Evolutionary conservation across 2,113 vertebrate genomes (phyloP).

Genomic region (Tiliqua scincoides): DNA sequence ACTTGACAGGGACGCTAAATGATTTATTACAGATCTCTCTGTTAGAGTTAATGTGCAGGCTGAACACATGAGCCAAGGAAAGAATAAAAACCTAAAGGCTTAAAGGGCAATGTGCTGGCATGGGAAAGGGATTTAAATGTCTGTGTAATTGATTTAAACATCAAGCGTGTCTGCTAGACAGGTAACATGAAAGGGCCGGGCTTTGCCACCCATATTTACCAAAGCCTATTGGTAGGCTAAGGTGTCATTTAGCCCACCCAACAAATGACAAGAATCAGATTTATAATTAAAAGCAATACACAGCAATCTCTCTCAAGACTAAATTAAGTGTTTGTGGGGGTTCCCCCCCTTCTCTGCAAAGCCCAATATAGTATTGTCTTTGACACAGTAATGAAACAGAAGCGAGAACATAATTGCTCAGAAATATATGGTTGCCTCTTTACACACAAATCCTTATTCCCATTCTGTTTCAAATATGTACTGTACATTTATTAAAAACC

Average conservation of each 20-base stretch:
- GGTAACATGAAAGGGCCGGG: conserved; percentile 19
- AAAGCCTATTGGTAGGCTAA: neutral
- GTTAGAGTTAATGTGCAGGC: conserved; percentile 65
- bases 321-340: conserved; percentile 1
- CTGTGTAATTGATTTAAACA: conserved; percentile 70
- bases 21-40: conserved; percentile 71
- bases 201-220: neutral
- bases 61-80: conserved; percentile 57
- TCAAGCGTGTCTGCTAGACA: conserved; percentile 24
- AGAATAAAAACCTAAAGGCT: conserved; percentile 59
- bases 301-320: neutral
- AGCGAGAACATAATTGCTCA: neutral
- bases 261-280: neutral
- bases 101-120: conserved; percentile 68
- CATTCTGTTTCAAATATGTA: conserved; percentile 25
- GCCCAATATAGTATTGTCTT: fast-evolving
- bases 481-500: neutral
- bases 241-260: conserved; percentile 1
- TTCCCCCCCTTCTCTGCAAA: neutral
- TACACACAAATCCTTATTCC: conserved; percentile 28
- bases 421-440: conserved; percentile 9
- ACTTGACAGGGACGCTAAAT: conserved; percentile 69
- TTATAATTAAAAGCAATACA: conserved; percentile 10
- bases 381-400: neutral
- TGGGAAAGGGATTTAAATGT: conserved; percentile 65